These are phyloP conservation scores for Mystacides longicornis DNA, from an alignment of 2,888 invertebrate species.

Conservation along the genomic window DNA sequence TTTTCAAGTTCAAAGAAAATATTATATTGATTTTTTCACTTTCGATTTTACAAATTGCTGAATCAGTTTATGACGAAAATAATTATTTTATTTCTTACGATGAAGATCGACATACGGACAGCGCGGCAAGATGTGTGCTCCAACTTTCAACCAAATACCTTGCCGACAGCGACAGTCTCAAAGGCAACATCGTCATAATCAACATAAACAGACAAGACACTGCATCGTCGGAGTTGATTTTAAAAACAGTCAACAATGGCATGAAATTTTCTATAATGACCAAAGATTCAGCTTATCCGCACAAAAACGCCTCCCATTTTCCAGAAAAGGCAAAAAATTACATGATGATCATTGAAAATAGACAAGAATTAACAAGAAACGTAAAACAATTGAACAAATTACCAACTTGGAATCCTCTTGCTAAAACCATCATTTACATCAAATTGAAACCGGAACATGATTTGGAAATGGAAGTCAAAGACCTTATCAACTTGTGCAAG, in stretches of 20 bases:
- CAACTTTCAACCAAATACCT: constrained; percentile 48
- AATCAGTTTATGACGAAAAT: too few species aligned
- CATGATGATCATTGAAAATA: constrained; percentile 46
- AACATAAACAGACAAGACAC: constrained; percentile 44
- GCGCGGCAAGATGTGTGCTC: constrained; percentile 46
- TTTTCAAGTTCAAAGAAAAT: too few species aligned
- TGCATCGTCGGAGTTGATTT: constrained; percentile 37
- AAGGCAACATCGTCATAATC: constrained; percentile 47
- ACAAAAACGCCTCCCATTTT: constrained; percentile 47
- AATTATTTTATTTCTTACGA: too few species aligned
- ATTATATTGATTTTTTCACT: too few species aligned
- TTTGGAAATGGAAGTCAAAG: constrained; percentile 35
- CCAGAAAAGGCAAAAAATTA: constrained; percentile 50
- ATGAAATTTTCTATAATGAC: constrained; percentile 47
- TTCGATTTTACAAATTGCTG: too few species aligned
- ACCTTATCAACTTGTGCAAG: constrained; percentile 41
- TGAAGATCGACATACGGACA: too few species aligned
- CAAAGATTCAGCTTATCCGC: constrained; percentile 44
- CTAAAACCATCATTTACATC: constrained; percentile 37
- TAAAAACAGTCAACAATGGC: constrained; percentile 42
- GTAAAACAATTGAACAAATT: constrained; percentile 43
- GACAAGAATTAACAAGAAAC: constrained; percentile 41
- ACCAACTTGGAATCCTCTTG: constrained; percentile 48
- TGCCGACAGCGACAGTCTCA: constrained; percentile 44
- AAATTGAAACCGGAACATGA: constrained; percentile 31